These are phyloP conservation scores for Sarcophilus harrisii DNA, from an alignment of 2,797 vertebrate genomes.

Conservation along the genomic window DNA sequence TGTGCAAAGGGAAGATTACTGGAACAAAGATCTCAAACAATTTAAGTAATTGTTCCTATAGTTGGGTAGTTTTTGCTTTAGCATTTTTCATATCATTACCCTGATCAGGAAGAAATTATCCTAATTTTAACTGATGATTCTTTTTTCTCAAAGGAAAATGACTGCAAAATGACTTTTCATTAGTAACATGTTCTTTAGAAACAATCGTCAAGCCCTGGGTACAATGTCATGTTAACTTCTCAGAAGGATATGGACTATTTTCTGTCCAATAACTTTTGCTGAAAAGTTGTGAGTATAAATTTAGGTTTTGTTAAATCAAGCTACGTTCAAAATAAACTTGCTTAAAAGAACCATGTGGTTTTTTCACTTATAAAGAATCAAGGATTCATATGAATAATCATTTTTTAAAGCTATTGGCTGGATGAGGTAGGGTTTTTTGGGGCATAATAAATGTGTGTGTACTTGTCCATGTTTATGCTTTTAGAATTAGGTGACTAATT, in stretches of 20 bases:
- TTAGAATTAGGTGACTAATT: not conserved
- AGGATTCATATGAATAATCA: not conserved
- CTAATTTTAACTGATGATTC: slow-evolving; percentile 41
- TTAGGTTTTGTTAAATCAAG: not conserved
- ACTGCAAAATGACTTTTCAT: not conserved
- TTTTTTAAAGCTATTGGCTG: not conserved
- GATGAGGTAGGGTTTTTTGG: not conserved
- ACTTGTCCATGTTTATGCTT: not conserved
- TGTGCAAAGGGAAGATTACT: not conserved
- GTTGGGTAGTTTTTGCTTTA: slow-evolving; percentile 30
- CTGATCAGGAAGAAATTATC: slow-evolving; percentile 12
- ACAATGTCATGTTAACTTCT: not conserved
- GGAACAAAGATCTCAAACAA: not conserved
- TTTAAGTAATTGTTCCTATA: slow-evolving; percentile 35
- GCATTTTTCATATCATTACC: slow-evolving; percentile 62
- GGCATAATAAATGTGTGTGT: too few relatives aligned
- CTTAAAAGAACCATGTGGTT: not conserved
- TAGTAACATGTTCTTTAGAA: not conserved
- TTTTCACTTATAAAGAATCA: not conserved
- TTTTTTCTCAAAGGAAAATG: slow-evolving; percentile 21
- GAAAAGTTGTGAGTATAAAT: not conserved
- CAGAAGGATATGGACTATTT: accelerated
- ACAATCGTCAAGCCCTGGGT: not conserved
- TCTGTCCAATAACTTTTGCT: not conserved
- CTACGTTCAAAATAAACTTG: not conserved